These are phyloP conservation scores for Semnopithecus entellus DNA, from an alignment of 2,113 vertebrate species.

Conservation along the genomic window DNA sequence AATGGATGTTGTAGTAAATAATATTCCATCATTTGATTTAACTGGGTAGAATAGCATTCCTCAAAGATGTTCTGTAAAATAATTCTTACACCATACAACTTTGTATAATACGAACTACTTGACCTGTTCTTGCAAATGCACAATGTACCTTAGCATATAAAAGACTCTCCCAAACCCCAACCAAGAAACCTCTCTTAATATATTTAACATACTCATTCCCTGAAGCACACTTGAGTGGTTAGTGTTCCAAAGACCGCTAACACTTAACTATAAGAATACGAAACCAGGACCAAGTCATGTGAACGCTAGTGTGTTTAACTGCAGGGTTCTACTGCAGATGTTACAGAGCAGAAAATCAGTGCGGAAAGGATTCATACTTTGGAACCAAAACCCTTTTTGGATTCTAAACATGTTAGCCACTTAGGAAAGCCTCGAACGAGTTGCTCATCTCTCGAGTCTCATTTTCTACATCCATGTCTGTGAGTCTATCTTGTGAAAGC, in stretches of 20 bases:
- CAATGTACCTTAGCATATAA: not conserved
- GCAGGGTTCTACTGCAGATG: not conserved
- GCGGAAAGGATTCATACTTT: not conserved
- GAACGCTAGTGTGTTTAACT: not conserved
- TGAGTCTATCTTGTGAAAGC: not conserved
- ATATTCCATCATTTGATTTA: not conserved
- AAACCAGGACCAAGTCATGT: not conserved
- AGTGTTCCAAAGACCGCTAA: not conserved
- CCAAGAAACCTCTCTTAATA: conserved; percentile 6
- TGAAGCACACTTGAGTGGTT: not conserved
- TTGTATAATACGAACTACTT: not conserved
- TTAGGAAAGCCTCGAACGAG: not conserved
- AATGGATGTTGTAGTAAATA: not conserved
- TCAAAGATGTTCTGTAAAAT: not conserved
- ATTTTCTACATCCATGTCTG: not conserved
- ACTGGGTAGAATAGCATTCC: not conserved
- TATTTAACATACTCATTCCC: not conserved
- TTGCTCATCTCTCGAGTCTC: not conserved
- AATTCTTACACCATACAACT: not conserved
- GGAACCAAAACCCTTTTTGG: not conserved
- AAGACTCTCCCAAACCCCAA: not conserved
- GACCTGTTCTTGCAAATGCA: not conserved
- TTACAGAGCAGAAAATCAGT: not conserved
- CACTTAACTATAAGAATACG: not conserved
- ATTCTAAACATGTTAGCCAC: not conserved